Evolutionary conservation across 2,113 vertebrate genomes (phyloP).

Genomic region (Lepidothrix coronata): DNA sequence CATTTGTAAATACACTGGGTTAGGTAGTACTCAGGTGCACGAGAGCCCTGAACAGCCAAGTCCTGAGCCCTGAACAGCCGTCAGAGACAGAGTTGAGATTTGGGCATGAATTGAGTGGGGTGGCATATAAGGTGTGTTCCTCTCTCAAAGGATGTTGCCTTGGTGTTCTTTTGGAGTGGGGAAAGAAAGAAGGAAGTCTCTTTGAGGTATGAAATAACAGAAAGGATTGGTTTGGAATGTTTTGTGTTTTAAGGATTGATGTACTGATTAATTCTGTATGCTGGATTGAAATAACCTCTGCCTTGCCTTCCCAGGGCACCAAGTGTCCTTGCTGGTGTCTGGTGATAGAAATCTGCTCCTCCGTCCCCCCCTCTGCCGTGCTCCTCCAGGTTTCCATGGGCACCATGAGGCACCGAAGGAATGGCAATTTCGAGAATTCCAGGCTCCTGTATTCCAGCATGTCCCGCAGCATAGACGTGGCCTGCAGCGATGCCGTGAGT

Average conservation of each 20-base stretch:
- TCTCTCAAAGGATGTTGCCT: neutral
- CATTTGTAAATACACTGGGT: neutral
- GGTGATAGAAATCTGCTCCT: neutral
- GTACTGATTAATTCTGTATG: neutral
- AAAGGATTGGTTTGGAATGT: neutral
- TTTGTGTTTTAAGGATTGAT: neutral
- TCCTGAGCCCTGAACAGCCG: neutral
- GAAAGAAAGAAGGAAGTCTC: neutral
- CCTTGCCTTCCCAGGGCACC: neutral
- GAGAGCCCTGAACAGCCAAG: neutral
- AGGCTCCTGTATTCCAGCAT: conserved; percentile 66
- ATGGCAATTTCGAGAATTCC: conserved; percentile 62
- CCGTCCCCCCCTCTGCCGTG: fast-evolving
- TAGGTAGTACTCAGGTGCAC: neutral
- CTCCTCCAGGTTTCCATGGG: conserved; percentile 11
- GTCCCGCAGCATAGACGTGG: conserved; percentile 66
- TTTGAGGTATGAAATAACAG: neutral
- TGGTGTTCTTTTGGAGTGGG: neutral
- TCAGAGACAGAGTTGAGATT: neutral
- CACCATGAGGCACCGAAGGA: conserved; percentile 55
- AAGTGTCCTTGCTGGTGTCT: neutral
- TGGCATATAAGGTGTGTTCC: neutral
- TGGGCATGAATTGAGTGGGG: neutral
- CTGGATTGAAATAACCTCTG: neutral
- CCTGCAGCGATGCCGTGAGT: conserved; percentile 61